A percentile compares a stretch with the other conserved stretches of the same genome.
Conservation (phyloP, 2,888 invertebrate genomes). For the Fragum fragum region DNA sequence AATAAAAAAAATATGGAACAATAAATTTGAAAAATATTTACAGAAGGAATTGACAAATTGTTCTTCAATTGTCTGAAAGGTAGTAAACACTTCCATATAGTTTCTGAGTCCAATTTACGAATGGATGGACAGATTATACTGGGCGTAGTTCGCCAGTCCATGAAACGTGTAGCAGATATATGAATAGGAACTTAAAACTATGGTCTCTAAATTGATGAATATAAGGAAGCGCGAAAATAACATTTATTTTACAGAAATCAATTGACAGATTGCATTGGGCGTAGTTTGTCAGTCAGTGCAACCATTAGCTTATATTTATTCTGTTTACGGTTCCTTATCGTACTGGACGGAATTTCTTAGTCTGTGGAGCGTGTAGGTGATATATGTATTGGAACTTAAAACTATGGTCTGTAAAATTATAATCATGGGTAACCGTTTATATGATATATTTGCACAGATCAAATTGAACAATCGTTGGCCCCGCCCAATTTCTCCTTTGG, state of each 20-base stretch:
- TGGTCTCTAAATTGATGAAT: background rate
- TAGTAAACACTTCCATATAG: constrained; percentile 42
- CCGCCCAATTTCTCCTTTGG: too few relatives aligned
- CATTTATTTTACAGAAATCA: constrained; percentile 63
- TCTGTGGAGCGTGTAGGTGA: constrained; percentile 34
- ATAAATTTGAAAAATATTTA: too few relatives aligned
- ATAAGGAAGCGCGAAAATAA: too few relatives aligned
- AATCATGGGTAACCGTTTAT: too few relatives aligned
- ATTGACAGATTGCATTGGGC: constrained; percentile 58
- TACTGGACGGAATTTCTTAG: constrained; percentile 64
- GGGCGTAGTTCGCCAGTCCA: constrained; percentile 63
- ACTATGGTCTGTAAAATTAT: background rate
- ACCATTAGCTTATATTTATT: too few relatives aligned
- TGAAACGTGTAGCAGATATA: constrained; percentile 35
- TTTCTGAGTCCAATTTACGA: constrained; percentile 59
- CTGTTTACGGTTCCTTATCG: too few relatives aligned
- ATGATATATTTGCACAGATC: too few relatives aligned
- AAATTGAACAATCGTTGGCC: too few relatives aligned
- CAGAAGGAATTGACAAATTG: too few relatives aligned
- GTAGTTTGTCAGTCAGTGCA: too few relatives aligned
- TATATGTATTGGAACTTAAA: constrained; percentile 12
- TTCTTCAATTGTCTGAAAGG: too few relatives aligned
- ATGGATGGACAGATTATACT: constrained; percentile 59
- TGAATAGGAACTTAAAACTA: background rate
- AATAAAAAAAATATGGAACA: background rate